These are phyloP conservation scores for Otus sunia DNA, from an alignment of 2,113 vertebrate genomes.

Conservation along the genomic window DNA sequence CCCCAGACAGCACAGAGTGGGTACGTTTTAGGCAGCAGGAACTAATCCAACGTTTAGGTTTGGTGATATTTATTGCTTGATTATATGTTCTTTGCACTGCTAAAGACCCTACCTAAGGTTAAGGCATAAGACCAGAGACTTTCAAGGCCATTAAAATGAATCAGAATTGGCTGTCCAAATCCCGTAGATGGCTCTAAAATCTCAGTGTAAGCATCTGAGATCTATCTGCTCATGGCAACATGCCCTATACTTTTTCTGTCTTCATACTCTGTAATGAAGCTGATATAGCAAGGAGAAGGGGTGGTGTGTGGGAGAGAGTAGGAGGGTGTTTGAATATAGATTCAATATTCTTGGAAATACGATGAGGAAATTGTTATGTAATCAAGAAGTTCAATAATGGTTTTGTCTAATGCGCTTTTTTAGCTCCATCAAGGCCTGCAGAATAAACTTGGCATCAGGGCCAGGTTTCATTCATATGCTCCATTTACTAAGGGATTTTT, in stretches of 20 bases:
- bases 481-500: constrained; percentile 8
- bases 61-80: not conserved
- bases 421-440: constrained; percentile 28
- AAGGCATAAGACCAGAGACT: not conserved
- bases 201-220: constrained; percentile 29
- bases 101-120: not conserved
- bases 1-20: not conserved
- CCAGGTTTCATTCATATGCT: constrained; percentile 44
- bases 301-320: constrained; percentile 55
- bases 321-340: constrained; percentile 69
- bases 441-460: constrained; percentile 13
- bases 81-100: not conserved
- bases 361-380: constrained; percentile 67
- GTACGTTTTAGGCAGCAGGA: not conserved
- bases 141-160: not conserved
- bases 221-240: constrained; percentile 36
- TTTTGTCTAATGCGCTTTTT: constrained; percentile 62
- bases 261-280: constrained; percentile 35
- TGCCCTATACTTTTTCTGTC: constrained; percentile 54
- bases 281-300: constrained; percentile 59
- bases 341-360: constrained; percentile 67
- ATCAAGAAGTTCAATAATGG: constrained; percentile 62
- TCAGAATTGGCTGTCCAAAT: not conserved
- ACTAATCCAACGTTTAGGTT: not conserved
- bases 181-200: constrained; percentile 60